phyloP scores from a whole-genome alignment of 2,888 invertebrate genomes.

The Oscheius myriophilus region DNA sequence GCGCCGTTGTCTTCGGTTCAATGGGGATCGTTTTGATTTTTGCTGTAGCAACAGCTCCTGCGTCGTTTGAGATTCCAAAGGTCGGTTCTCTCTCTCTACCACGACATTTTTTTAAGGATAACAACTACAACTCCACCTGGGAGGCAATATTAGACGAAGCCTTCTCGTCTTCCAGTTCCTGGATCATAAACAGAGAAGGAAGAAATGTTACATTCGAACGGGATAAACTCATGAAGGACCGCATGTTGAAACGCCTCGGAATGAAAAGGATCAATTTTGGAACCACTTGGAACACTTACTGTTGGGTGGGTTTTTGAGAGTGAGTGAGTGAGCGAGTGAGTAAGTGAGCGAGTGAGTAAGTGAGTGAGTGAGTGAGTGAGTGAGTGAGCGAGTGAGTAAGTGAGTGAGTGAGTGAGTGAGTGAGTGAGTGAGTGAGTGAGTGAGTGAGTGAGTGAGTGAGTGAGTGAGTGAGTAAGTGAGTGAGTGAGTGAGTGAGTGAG shows the following conservation, averaged over 20 bases:
- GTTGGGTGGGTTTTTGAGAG: neutral
- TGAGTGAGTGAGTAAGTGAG: neutral
- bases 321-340: neutral
- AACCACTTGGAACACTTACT: constrained; percentile 5
- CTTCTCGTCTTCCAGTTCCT: neutral
- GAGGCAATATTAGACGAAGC: neutral
- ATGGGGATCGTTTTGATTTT: neutral
- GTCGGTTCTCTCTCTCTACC: neutral
- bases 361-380: neutral
- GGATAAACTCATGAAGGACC: neutral
- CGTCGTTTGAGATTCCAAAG: neutral
- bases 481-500: neutral
- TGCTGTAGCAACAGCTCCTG: neutral
- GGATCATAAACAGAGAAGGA: constrained; percentile 13
- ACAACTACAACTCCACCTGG: constrained; percentile 13
- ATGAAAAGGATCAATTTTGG: constrained; percentile 14
- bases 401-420: neutral
- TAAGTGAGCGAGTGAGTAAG: neutral
- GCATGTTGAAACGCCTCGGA: neutral
- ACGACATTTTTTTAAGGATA: neutral
- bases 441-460: neutral
- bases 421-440: neutral
- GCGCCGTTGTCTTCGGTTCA: neutral
- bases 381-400: neutral
- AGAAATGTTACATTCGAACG: constrained; percentile 19